Percentiles rank a stretch among this genome's conserved stretches.
Conservation (phyloP, 2,888 invertebrate species). For the Pseudococcus viburni region DNA sequence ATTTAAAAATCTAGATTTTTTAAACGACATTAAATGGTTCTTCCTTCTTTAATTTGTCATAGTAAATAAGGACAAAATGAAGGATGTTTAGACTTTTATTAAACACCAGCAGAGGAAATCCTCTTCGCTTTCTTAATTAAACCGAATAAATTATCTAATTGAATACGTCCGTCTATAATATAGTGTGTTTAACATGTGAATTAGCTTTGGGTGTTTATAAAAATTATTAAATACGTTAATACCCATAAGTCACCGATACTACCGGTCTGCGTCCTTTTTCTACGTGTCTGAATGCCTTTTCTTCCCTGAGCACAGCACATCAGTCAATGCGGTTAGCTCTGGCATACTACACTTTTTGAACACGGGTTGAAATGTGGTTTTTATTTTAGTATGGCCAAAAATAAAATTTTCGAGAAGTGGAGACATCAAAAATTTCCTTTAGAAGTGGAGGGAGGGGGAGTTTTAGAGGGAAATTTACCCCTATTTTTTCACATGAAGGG, state of each 20-base stretch:
- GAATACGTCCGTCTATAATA: conserved; percentile 64
- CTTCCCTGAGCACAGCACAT: neutral
- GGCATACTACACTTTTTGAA: too few relatives aligned
- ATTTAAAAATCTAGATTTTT: conserved; percentile 64
- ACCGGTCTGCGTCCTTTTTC: neutral
- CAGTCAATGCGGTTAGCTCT: too few relatives aligned
- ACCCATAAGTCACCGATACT: conserved; percentile 35
- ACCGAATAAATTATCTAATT: conserved; percentile 66
- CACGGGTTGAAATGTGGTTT: too few relatives aligned
- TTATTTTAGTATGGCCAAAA: too few relatives aligned
- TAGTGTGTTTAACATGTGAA: conserved; percentile 50
- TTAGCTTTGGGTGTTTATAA: conserved; percentile 64
- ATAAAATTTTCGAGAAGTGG: too few relatives aligned
- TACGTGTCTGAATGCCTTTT: neutral
- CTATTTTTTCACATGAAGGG: too few relatives aligned
- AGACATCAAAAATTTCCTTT: too few relatives aligned
- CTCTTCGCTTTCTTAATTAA: conserved; percentile 65
- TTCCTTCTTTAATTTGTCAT: conserved; percentile 66
- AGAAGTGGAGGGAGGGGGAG: too few relatives aligned
- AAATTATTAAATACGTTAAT: conserved; percentile 24
- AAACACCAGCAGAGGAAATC: conserved; percentile 66
- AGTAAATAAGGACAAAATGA: conserved; percentile 66
- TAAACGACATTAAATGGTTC: conserved; percentile 64
- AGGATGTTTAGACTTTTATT: conserved; percentile 66
- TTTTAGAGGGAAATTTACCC: too few relatives aligned